These are phyloP conservation scores for Dione vanillae DNA, from an alignment of 2,888 invertebrate species.

Conservation along the genomic window DNA sequence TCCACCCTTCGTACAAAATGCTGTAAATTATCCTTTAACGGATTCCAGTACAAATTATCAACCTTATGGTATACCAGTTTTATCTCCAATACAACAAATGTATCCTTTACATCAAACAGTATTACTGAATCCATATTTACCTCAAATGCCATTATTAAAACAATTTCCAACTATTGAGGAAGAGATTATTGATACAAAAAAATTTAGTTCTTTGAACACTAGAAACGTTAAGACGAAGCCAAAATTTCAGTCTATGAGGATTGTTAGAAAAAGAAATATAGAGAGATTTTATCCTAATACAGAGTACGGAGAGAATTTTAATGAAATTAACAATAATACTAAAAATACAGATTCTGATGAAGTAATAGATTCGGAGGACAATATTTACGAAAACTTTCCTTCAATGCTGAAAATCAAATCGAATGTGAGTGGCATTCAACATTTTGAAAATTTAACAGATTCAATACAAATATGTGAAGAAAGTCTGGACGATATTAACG, in stretches of 20 bases:
- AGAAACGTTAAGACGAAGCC: slow-evolving; percentile 66
- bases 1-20: slow-evolving; percentile 76
- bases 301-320: slow-evolving; percentile 77
- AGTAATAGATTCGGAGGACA: slow-evolving; percentile 58
- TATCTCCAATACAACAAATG: slow-evolving; percentile 78
- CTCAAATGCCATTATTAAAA: slow-evolving; percentile 74
- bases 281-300: slow-evolving; percentile 81
- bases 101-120: slow-evolving; percentile 78
- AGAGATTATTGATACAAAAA: slow-evolving; percentile 66
- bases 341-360: slow-evolving; percentile 61
- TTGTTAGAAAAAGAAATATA: slow-evolving; percentile 75
- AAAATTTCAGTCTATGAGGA: slow-evolving; percentile 79
- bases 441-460: slow-evolving; percentile 87
- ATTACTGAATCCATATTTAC: slow-evolving; percentile 72
- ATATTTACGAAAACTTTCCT: slow-evolving; percentile 78
- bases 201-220: slow-evolving; percentile 77
- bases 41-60: slow-evolving; percentile 60
- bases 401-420: slow-evolving; percentile 66
- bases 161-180: slow-evolving; percentile 75
- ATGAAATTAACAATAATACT: slow-evolving; percentile 75
- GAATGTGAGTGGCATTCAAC: slow-evolving; percentile 72
- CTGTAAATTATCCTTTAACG: slow-evolving; percentile 61
- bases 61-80: slow-evolving; percentile 69
- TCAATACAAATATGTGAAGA: slow-evolving; percentile 87
- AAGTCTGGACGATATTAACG: slow-evolving; percentile 60